A percentile compares a stretch with the other conserved stretches of the same genome.
Evolutionary conservation across 2,888 invertebrate genomes (phyloP).

Genomic region (Acrobasis consociella): DNA sequence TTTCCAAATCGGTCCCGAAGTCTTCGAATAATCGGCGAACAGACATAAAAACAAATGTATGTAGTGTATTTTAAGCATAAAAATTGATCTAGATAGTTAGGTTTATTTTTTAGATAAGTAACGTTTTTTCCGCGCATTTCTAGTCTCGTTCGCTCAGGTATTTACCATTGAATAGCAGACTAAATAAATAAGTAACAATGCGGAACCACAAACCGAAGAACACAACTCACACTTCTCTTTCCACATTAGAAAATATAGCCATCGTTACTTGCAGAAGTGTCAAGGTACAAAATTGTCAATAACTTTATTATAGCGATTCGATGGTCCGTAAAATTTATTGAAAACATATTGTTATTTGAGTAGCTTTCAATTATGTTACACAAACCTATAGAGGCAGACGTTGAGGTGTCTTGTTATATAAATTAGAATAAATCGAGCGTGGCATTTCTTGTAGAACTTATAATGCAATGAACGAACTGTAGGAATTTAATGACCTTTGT

Average conservation of each 20-base stretch:
- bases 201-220: neutral
- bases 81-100: too few species aligned
- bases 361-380: slow-evolving; percentile 16
- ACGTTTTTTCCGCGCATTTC: too few species aligned
- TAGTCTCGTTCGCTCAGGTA: too few species aligned
- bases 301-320: slow-evolving; percentile 16
- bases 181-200: neutral
- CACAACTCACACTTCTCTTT: neutral
- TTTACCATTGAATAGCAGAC: too few species aligned
- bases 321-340: slow-evolving; percentile 22
- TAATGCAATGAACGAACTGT: neutral
- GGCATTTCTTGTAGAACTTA: neutral
- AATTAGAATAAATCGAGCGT: neutral
- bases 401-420: neutral
- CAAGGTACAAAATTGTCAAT: slow-evolving; percentile 12
- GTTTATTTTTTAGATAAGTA: too few species aligned
- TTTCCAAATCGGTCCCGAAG: too few species aligned
- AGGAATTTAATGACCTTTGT: neutral
- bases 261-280: slow-evolving; percentile 24
- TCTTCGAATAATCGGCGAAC: too few species aligned
- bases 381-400: slow-evolving; percentile 1
- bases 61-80: too few species aligned
- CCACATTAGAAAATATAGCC: neutral
- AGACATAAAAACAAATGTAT: too few species aligned
- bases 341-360: slow-evolving; percentile 17